Evolutionary conservation across 1,140 invertebrate species (phyloP).

Genomic region (Pteromalus puparum): DNA sequence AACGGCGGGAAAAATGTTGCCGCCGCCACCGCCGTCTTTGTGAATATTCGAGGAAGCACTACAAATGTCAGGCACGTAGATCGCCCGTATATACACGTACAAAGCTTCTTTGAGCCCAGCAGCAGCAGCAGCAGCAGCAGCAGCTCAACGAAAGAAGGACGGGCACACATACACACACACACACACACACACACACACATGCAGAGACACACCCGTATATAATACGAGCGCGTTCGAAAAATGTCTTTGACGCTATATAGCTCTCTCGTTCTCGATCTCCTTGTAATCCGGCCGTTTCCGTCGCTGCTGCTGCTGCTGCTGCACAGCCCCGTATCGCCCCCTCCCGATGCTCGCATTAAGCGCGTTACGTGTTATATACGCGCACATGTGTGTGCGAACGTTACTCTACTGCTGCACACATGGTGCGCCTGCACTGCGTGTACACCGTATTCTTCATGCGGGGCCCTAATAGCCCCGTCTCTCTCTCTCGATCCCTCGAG

Average conservation of each 20-base stretch:
- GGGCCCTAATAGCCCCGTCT: not conserved
- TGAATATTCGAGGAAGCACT: conserved; percentile 50
- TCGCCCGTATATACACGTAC: conserved; percentile 25
- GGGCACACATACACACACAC: too few relatives aligned
- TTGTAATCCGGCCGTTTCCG: conserved; percentile 25
- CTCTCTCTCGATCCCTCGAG: not conserved
- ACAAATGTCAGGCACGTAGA: conserved; percentile 52
- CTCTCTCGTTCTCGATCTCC: not conserved
- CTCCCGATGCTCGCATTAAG: not conserved
- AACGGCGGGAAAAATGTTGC: not conserved
- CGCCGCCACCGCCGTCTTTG: conserved; percentile 27
- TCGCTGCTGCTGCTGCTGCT: not conserved
- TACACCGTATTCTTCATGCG: not conserved
- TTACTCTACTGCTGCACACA: not conserved
- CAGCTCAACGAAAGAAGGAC: not conserved
- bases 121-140: too few relatives aligned
- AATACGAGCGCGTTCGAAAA: not conserved
- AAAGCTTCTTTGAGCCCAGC: conserved; percentile 27
- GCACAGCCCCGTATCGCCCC: not conserved
- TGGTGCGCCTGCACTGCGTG: not conserved
- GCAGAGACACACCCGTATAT: not conserved
- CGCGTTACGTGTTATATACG: not conserved
- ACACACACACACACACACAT: too few relatives aligned
- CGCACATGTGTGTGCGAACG: conserved; percentile 8
- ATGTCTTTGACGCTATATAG: conserved; percentile 29